Evolutionary conservation across 2,888 invertebrate genomes (phyloP), one percentile per base, ranked within the genome.

Genomic region (Scaptodrosophila latifasciaeformis): DNA sequence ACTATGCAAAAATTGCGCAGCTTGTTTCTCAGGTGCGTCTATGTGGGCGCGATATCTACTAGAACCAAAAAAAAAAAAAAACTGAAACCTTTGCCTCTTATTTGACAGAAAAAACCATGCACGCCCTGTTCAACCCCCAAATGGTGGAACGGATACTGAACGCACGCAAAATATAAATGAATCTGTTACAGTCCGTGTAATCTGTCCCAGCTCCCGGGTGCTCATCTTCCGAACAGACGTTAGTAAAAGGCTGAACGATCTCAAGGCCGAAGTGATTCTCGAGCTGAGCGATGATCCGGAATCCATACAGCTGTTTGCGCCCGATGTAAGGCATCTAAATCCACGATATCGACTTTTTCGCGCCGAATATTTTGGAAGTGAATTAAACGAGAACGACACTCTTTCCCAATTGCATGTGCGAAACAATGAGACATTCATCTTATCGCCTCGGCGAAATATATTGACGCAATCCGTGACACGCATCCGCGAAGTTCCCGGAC

Each of bases 401-500:
- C 59, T 86, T 2, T 72, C 70, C 6, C 71, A 83, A 48, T 63
- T 81, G 24, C 63, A 67, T n/a, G 70, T 84, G 18, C 71, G 61
- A 1, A 70, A 85, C 52, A 84, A 85, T 47, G 84, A 85, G 45
- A 80, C 82, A 2, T 81, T 86, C 27, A 76, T 85, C 15, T 50
- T 86, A 49, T 68, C 81, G n/a, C 67, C 71, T 10, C 71, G 81
- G 24, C 83, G 85, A 5, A 80, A 68, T 57, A 61, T 67, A 12
- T 51, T 88, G 13, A 84, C 85, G 48, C 70, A 76, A 13, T 54
- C 71, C 2, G 53, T 70, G 31, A 53, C 63, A 0, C 72, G 75
- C 3, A 67, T 67, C 0, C 77, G 82, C 1, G 87, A 87, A 31
- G 72, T 87, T 6, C 86, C 85, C 55, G 86, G 88, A 3, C 89